Conservation (phyloP, 2,797 vertebrate genomes). For the Microhierax caerulescens region DNA sequence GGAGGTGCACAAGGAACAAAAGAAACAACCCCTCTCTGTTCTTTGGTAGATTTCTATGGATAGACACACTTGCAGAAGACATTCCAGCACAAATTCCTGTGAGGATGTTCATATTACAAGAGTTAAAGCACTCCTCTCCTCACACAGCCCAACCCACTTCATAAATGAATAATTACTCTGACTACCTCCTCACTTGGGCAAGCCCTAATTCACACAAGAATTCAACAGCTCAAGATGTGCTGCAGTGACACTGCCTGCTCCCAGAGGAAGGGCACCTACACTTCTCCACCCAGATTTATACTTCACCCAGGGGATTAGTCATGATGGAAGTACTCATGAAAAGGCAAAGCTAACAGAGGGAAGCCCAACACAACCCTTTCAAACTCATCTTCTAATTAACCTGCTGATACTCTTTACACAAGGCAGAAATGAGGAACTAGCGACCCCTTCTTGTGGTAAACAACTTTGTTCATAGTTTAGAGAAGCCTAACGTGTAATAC, state of each 20-base stretch:
- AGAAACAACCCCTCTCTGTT: background rate
- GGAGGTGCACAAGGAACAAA: background rate
- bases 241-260: background rate
- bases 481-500: background rate
- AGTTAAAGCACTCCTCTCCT: background rate
- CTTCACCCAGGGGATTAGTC: constrained; percentile 11
- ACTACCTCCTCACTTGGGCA: background rate
- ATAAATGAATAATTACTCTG: constrained; percentile 2
- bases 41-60: background rate
- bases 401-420: background rate
- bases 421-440: background rate
- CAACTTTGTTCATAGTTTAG: background rate
- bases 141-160: background rate
- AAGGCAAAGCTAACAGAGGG: constrained; percentile 1
- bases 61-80: background rate
- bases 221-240: background rate
- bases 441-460: background rate
- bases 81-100: background rate
- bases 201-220: constrained; percentile 24
- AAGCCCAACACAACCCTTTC: background rate
- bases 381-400: background rate
- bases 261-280: constrained; percentile 7
- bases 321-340: background rate
- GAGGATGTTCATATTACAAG: background rate
- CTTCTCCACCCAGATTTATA: constrained; percentile 19